Conservation (phyloP, 2,797 vertebrate species). For the Esox lucius region DNA sequence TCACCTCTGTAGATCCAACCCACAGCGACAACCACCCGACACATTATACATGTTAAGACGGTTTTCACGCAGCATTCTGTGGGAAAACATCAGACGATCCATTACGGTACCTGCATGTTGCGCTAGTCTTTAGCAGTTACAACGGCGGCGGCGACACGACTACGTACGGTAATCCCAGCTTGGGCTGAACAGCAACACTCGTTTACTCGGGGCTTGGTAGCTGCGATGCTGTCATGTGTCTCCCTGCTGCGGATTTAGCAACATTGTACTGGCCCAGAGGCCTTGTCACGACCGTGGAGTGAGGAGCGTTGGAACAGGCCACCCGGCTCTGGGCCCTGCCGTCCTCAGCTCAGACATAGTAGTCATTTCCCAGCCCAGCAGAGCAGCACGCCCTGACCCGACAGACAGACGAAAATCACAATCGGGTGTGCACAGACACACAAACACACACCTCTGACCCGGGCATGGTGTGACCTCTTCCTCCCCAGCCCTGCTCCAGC, state of each 20-base stretch:
- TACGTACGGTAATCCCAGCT: background rate
- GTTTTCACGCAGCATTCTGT: too few relatives aligned
- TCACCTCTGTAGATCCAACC: background rate
- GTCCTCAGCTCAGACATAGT: conserved; percentile 67
- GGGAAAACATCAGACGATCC: background rate
- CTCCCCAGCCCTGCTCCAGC: conserved; percentile 52
- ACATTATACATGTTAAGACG: too few relatives aligned
- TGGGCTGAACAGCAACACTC: background rate
- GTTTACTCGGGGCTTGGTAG: background rate
- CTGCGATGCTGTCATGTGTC: conserved; percentile 3
- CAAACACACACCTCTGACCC: background rate
- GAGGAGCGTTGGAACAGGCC: conserved; percentile 59
- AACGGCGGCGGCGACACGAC: background rate
- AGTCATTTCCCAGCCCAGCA: conserved; percentile 79
- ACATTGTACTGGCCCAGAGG: conserved; percentile 30
- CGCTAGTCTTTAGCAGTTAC: background rate
- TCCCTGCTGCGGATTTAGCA: conserved; percentile 50
- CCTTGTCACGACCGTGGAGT: conserved; percentile 39
- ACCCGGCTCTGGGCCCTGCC: conserved; percentile 26
- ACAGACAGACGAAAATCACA: background rate
- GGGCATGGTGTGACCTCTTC: conserved; percentile 7
- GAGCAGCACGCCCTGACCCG: conserved; percentile 74
- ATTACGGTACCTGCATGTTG: background rate
- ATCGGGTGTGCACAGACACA: background rate
- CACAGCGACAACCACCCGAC: background rate